Base-by-base conservation (phyloP, 2,888 invertebrate species). In the Tortrix viridana region DNA sequence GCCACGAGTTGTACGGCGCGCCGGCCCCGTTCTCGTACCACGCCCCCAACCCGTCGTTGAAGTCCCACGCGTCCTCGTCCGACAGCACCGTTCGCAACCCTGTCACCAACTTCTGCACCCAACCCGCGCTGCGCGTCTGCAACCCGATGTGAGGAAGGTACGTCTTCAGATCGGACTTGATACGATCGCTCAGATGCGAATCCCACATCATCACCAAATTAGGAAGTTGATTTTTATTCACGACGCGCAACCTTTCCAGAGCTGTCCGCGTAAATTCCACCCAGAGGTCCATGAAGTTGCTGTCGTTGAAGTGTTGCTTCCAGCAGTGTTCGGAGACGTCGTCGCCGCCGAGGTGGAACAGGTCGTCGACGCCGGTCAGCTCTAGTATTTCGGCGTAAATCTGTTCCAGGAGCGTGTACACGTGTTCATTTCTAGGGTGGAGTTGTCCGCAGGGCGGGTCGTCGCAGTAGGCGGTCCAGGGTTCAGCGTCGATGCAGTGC, bases 381-480 rank as follows among this genome's bases (percentile, higher is more conserved):
- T 95, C 94, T 49, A 96, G 82, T n/a, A 97, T 90, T 74, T 97
- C 96, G 65, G 91, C 86, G 80, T 96, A 97, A 3, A 97, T 86
- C 23, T 94, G 94, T 74, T 95, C 95, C 43, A 96, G 82, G 63
- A 96, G 91, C 66, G 94, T 92, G 78, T 94, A 96, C 5, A 96
- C 94, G 73, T 95, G 92, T 57, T 94, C 93, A 80, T 96, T 96
- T 59, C 93, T 93, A 0, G 96, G 96, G 85, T 97, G 96, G 22
- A 96, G 83, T 78, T 96, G 96, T 0, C 96, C 96, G 76, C 97
- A 97, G 0, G 97, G 97, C 19, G 97, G 96, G 77, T 96, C 96
- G 14, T 94, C 94, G 75, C 96, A 95, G 79, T 94, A 96, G 44
- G 93, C 82, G 68, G 89, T 93, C 96, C 96, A 96, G 0, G 95